Evolutionary conservation across 2,888 invertebrate species (phyloP).

Genomic region (Oscheius sp.): DNA sequence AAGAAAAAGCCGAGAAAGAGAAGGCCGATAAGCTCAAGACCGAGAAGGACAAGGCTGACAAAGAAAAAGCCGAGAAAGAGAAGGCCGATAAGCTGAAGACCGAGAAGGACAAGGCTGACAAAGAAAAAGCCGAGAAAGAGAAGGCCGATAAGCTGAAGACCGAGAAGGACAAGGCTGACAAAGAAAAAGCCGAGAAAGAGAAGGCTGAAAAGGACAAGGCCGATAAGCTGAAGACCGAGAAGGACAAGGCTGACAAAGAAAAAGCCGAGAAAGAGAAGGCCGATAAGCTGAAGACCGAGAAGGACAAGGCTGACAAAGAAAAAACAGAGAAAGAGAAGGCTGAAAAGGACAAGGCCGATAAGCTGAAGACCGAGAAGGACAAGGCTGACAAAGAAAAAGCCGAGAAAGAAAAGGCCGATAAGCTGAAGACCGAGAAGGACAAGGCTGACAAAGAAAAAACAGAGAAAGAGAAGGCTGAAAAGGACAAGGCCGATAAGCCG

Average conservation of each 20-base stretch:
- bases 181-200: conserved; percentile 12
- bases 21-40: conserved; percentile 8
- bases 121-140: background rate
- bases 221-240: conserved; percentile 1
- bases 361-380: background rate
- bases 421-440: conserved; percentile 11
- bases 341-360: background rate
- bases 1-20: background rate
- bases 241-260: conserved; percentile 7
- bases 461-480: conserved; percentile 9
- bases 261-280: conserved; percentile 8
- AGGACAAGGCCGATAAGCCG: conserved; percentile 4
- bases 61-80: background rate
- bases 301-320: background rate
- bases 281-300: conserved; percentile 8
- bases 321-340: conserved; percentile 12
- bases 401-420: background rate
- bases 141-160: background rate
- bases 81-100: conserved; percentile 8
- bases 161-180: conserved; percentile 17
- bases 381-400: conserved; percentile 1
- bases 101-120: conserved; percentile 9
- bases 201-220: conserved; percentile 14
- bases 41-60: conserved; percentile 7
- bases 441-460: conserved; percentile 3